A percentile compares a stretch with the other conserved stretches of the same genome.
Evolutionary conservation across 2,888 invertebrate genomes (phyloP).

Genomic region (Exocentrus adspersus): DNA sequence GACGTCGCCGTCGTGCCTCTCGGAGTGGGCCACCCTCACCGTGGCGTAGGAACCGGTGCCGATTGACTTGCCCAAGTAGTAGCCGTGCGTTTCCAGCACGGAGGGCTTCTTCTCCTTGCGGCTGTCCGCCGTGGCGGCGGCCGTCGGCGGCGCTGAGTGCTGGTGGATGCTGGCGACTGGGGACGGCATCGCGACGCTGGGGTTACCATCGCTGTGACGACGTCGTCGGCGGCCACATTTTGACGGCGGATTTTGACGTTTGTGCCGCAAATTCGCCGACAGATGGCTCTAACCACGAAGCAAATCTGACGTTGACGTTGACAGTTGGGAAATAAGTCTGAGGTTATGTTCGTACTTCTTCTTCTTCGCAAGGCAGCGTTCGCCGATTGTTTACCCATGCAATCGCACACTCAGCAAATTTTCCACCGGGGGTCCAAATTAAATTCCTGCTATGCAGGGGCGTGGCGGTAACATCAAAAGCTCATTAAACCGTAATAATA

Average conservation of each 20-base stretch:
- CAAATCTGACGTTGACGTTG: no score
- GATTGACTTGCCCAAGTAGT: constrained; percentile 77
- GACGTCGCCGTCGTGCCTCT: constrained; percentile 77
- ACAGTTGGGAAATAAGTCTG: no score
- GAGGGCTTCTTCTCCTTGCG: constrained; percentile 63
- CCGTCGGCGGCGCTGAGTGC: constrained; percentile 42
- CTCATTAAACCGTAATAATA: not conserved
- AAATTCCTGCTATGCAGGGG: not conserved
- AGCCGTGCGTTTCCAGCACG: constrained; percentile 83
- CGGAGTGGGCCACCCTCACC: constrained; percentile 81
- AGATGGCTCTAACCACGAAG: no score
- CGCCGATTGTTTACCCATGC: no score
- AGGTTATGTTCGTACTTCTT: no score
- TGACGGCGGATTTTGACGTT: constrained; percentile 32
- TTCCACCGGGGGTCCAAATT: no score
- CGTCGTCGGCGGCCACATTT: constrained; percentile 26
- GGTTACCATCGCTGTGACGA: constrained; percentile 29
- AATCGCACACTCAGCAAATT: no score
- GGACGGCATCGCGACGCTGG: constrained; percentile 52
- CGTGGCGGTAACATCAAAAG: not conserved
- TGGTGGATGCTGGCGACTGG: constrained; percentile 57
- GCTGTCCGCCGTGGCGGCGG: constrained; percentile 33
- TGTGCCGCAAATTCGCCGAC: not conserved
- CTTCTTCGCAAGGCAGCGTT: no score
- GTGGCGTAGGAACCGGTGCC: constrained; percentile 87